Evolutionary conservation across 1,140 invertebrate genomes (phyloP).

Genomic region (Drosophila persimilis): DNA sequence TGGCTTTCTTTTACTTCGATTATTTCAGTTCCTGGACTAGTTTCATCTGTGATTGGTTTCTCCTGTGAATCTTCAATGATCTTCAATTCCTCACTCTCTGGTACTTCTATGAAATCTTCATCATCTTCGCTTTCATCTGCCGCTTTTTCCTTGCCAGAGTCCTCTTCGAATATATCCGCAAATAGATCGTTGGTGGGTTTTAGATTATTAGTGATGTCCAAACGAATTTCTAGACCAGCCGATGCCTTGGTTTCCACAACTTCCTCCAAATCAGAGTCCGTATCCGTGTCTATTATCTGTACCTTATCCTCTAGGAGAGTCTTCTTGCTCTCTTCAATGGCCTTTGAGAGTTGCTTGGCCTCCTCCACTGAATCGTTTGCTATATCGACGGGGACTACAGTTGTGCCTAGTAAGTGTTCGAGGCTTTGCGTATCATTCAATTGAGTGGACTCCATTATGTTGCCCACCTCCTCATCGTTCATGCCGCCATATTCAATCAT

Average conservation of each 20-base stretch:
- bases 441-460: constrained; percentile 71
- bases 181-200: constrained; percentile 87
- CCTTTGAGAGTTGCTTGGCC: constrained; percentile 40
- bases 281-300: constrained; percentile 10
- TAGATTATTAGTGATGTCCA: constrained; percentile 66
- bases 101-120: constrained; percentile 24
- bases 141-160: not conserved
- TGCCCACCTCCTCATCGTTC: constrained; percentile 87
- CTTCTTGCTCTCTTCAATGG: constrained; percentile 49
- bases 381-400: not conserved
- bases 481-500: constrained; percentile 90
- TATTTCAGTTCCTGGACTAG: constrained; percentile 1
- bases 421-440: constrained; percentile 54
- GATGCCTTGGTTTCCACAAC: constrained; percentile 34
- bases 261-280: constrained; percentile 37
- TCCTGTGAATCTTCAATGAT: not conserved
- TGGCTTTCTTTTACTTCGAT: constrained; percentile 39
- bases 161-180: constrained; percentile 85
- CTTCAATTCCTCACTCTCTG: constrained; percentile 13
- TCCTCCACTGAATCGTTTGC: constrained; percentile 46
- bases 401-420: constrained; percentile 19
- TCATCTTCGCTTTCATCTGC: constrained; percentile 1
- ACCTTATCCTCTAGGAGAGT: not conserved
- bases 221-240: constrained; percentile 69
- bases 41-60: not conserved